Conservation (phyloP, 2,113 vertebrate genomes). For the Brachirus orientalis region DNA sequence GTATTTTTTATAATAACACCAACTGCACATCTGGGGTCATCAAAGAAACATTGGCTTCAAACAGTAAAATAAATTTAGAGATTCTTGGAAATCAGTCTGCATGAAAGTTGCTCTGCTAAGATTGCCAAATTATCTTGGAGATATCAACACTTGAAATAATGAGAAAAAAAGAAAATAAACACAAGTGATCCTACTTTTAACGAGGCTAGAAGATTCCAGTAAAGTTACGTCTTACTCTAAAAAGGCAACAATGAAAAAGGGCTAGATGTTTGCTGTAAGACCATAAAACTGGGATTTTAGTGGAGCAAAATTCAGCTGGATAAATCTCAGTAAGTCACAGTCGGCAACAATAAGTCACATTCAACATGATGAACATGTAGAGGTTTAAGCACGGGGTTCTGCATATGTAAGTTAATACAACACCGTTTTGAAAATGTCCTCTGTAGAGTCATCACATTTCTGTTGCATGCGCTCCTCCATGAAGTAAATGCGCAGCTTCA, state of each 20-base stretch:
- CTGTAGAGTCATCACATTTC: slow-evolving; percentile 90
- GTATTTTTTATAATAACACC: neutral
- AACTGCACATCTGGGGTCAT: neutral
- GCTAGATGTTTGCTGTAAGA: slow-evolving; percentile 7
- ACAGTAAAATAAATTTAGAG: neutral
- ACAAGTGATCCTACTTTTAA: neutral
- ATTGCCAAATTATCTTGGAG: neutral
- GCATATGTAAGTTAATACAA: slow-evolving; percentile 31
- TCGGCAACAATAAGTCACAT: slow-evolving; percentile 28
- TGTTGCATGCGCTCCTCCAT: slow-evolving; percentile 95
- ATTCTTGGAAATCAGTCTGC: slow-evolving; percentile 1
- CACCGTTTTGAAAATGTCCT: slow-evolving; percentile 93
- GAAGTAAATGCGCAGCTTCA: slow-evolving; percentile 98
- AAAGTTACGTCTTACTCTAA: slow-evolving; percentile 8
- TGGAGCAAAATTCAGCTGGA: slow-evolving; percentile 41
- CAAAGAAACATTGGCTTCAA: neutral
- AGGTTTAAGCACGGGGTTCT: neutral
- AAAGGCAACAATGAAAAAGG: slow-evolving; percentile 11
- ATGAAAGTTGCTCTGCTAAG: neutral
- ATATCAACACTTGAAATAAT: neutral
- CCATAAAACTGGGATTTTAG: slow-evolving; percentile 6
- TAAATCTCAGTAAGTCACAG: neutral
- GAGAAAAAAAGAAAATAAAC: neutral
- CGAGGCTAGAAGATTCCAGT: slow-evolving; percentile 29
- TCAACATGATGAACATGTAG: neutral